Evolutionary conservation across 2,888 invertebrate genomes (phyloP).

Genomic region (Melinopterus prodromus): DNA sequence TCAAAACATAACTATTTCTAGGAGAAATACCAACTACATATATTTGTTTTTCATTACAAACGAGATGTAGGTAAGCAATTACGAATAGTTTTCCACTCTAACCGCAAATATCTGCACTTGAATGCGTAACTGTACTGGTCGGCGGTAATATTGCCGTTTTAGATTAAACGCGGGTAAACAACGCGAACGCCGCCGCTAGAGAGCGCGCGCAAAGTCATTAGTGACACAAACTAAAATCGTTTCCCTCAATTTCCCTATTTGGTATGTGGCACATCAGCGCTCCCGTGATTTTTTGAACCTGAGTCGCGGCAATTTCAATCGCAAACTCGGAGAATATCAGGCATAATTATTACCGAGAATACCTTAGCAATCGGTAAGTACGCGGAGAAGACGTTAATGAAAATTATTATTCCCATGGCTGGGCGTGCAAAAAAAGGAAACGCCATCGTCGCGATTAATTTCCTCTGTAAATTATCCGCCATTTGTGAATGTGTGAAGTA

Average conservation of each 20-base stretch:
- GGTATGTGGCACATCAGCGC: constrained; percentile 35
- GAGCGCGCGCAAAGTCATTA: background rate
- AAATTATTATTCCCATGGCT: constrained; percentile 4
- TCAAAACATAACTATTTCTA: too few species aligned
- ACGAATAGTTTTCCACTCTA: background rate
- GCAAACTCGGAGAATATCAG: background rate
- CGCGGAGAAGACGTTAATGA: background rate
- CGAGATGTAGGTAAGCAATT: too few species aligned
- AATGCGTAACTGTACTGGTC: background rate
- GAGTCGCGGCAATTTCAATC: constrained; percentile 18
- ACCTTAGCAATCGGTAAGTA: background rate
- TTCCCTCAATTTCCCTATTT: constrained; percentile 4
- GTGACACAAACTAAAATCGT: background rate
- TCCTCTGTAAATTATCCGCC: background rate
- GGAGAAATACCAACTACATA: too few species aligned
- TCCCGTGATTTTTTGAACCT: constrained; percentile 34
- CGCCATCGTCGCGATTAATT: constrained; percentile 7
- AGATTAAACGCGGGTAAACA: too few species aligned
- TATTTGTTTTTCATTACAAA: too few species aligned
- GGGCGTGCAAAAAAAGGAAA: background rate
- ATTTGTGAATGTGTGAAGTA: constrained; percentile 22
- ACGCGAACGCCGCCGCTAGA: background rate
- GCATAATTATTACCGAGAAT: background rate
- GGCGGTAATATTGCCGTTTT: background rate
- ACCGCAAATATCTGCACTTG: background rate